Percentiles rank a stretch among this genome's conserved stretches.
phyloP scores from a whole-genome alignment of 2,797 vertebrate species.

The Gephyroberyx darwinii region DNA sequence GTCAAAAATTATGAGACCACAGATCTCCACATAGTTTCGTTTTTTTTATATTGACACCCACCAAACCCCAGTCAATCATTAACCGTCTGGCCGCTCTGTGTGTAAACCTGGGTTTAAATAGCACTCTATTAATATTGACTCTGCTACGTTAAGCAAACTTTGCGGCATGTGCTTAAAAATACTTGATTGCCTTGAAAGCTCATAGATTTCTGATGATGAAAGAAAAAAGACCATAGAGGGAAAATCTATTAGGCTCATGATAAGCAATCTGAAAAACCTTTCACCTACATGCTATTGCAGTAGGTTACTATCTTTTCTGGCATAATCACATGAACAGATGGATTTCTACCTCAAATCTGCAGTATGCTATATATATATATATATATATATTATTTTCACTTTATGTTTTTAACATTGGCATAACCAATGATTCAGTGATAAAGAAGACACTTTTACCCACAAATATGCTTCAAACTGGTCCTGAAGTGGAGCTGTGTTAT shows the following conservation, averaged over 20 bases:
- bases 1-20: constrained; percentile 55
- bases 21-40: constrained; percentile 52
- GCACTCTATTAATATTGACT: constrained; percentile 82
- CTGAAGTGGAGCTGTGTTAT: background rate
- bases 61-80: constrained; percentile 72
- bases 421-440: background rate
- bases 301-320: constrained; percentile 3
- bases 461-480: background rate
- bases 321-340: background rate
- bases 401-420: background rate
- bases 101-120: constrained; percentile 78
- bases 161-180: constrained; percentile 71
- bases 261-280: constrained; percentile 19
- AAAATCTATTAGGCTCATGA: constrained; percentile 1
- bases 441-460: constrained; percentile 6
- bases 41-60: constrained; percentile 63
- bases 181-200: constrained; percentile 76
- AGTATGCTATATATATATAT: constrained; percentile 7
- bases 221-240: constrained; percentile 38
- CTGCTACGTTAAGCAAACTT: constrained; percentile 79
- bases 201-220: constrained; percentile 69
- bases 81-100: constrained; percentile 72
- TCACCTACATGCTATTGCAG: constrained; percentile 1
- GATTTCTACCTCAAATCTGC: constrained; percentile 16
- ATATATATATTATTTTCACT: background rate